phyloP scores from a whole-genome alignment of 2,797 vertebrate species.

The Cossypha niveicapilla region DNA sequence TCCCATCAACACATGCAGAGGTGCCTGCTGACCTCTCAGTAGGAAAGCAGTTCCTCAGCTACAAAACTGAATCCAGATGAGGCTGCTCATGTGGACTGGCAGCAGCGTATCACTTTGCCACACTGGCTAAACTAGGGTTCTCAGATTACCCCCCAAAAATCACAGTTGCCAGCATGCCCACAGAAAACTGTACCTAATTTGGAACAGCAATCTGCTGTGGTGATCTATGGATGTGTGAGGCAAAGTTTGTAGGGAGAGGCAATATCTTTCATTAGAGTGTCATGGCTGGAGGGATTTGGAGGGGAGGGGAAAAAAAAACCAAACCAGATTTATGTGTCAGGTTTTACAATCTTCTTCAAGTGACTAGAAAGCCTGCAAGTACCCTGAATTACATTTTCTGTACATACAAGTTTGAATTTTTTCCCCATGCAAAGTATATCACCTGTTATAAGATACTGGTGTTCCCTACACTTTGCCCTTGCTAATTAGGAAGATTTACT shows the following conservation, averaged over 20 bases:
- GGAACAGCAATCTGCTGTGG: neutral
- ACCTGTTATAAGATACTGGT: neutral
- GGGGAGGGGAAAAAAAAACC: neutral
- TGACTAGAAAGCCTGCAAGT: neutral
- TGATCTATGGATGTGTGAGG: neutral
- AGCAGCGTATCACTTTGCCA: neutral
- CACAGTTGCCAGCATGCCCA: neutral
- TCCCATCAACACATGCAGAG: neutral
- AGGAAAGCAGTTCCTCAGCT: slow-evolving; percentile 9
- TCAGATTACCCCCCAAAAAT: slow-evolving; percentile 22
- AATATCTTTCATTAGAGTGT: slow-evolving; percentile 15
- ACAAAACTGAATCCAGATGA: slow-evolving; percentile 48
- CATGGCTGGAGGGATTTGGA: neutral
- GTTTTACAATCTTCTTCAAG: slow-evolving; percentile 39
- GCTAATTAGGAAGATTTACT: neutral
- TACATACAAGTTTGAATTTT: neutral
- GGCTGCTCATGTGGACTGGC: slow-evolving; percentile 7
- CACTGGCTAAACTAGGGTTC: neutral
- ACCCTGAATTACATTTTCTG: neutral
- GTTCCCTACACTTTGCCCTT: neutral
- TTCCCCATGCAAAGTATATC: neutral
- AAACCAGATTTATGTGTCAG: neutral
- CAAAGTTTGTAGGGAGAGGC: neutral
- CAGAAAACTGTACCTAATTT: slow-evolving; percentile 39
- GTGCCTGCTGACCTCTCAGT: neutral